Conservation (phyloP, 2,113 vertebrate species). For the Circaetus gallicus region DNA sequence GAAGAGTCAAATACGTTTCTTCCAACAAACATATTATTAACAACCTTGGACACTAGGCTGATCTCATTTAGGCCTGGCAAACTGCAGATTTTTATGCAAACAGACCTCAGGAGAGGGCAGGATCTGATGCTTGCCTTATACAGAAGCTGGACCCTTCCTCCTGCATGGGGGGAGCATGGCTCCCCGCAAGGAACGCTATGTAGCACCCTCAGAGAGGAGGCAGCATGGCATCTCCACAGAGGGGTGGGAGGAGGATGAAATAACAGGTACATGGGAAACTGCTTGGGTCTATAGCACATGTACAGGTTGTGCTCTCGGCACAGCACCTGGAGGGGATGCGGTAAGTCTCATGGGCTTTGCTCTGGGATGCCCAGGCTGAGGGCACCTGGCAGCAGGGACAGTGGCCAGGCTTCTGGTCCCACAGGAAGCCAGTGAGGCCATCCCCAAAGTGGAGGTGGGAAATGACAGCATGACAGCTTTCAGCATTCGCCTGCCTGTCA, state of each 20-base stretch:
- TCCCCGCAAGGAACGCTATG: too few relatives aligned
- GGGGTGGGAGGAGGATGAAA: background rate
- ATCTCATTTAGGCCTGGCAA: background rate
- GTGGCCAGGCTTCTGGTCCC: background rate
- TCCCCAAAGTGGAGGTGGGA: background rate
- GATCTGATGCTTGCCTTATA: background rate
- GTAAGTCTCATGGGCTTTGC: background rate
- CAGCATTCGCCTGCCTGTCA: background rate
- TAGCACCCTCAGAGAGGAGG: too few relatives aligned
- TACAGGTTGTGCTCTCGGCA: background rate
- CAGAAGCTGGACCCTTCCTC: background rate
- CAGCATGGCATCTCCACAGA: background rate
- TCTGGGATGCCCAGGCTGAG: background rate
- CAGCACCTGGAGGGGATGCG: background rate
- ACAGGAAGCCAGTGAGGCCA: background rate
- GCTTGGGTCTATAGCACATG: accelerated
- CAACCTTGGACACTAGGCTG: background rate
- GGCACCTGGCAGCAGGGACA: background rate
- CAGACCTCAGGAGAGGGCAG: background rate
- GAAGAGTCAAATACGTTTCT: background rate
- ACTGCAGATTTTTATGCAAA: background rate
- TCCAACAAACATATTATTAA: background rate
- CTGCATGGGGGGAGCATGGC: background rate
- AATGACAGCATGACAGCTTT: background rate
- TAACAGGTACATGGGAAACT: too few relatives aligned